phyloP scores from a whole-genome alignment of 1,140 invertebrate species.

The Caenorhabditis brenneri region DNA sequence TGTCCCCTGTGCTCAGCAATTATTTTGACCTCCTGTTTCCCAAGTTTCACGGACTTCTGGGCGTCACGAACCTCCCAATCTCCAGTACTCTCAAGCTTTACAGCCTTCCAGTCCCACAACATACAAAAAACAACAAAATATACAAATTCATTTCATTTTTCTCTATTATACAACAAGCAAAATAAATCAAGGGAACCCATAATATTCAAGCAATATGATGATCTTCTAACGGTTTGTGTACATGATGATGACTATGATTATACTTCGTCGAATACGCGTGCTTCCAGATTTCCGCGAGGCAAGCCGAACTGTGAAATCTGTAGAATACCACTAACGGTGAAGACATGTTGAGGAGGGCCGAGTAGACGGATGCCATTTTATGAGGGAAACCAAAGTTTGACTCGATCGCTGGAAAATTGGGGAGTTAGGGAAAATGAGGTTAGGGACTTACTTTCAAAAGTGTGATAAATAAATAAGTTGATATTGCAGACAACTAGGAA shows the following conservation, averaged over 20 bases:
- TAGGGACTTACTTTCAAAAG: conserved; percentile 64
- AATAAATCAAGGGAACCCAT: background rate
- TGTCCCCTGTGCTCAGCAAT: no score
- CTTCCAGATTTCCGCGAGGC: conserved; percentile 55
- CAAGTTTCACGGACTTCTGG: no score
- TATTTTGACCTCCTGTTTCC: no score
- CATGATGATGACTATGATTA: background rate
- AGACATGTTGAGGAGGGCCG: conserved; percentile 63
- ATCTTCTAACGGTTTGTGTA: background rate
- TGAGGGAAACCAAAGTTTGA: conserved; percentile 28
- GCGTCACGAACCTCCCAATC: no score
- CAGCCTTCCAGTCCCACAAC: no score
- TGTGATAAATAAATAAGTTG: conserved; percentile 70
- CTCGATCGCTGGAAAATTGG: conserved; percentile 28
- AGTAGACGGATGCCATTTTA: conserved; percentile 51
- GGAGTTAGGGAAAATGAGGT: background rate
- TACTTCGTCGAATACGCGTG: conserved; percentile 43
- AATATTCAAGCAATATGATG: conserved; percentile 24
- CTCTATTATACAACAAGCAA: no score
- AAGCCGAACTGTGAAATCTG: conserved; percentile 53
- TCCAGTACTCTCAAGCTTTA: no score
- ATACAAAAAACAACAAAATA: conserved; percentile 1
- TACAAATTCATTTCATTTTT: conserved; percentile 4
- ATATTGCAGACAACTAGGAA: conserved; percentile 69
- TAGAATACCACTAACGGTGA: conserved; percentile 68